These are phyloP conservation scores for Buphagus erythrorhynchus DNA, from an alignment of 2,797 vertebrate genomes.

Conservation along the genomic window DNA sequence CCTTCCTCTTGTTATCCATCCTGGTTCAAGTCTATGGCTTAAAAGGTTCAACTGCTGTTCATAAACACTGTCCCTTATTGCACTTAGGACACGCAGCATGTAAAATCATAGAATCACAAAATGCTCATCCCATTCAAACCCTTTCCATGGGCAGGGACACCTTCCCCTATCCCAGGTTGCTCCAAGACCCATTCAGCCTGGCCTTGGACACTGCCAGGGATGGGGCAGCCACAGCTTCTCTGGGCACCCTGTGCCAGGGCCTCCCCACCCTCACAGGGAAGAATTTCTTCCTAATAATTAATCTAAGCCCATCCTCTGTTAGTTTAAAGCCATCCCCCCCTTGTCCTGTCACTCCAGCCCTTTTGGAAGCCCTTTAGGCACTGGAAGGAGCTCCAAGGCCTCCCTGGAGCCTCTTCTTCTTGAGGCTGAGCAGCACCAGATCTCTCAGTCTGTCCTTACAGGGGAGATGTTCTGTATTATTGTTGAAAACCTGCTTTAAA, in stretches of 20 bases:
- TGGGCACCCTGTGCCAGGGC: fast-evolving
- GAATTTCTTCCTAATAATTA: not conserved
- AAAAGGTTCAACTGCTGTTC: not conserved
- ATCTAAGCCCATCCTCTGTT: not conserved
- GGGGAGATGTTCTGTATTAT: not conserved
- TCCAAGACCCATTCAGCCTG: fast-evolving
- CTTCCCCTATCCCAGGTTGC: fast-evolving
- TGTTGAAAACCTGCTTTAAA: not conserved
- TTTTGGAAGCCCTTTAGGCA: not conserved
- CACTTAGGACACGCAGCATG: not conserved
- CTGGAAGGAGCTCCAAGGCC: not conserved
- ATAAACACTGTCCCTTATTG: not conserved
- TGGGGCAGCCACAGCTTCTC: fast-evolving
- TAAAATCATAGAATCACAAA: not conserved
- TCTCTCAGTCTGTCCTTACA: not conserved
- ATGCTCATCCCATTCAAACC: fast-evolving
- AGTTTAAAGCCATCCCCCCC: not conserved
- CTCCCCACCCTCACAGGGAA: not conserved
- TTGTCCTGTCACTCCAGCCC: not conserved
- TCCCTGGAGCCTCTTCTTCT: not conserved
- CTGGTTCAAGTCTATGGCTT: not conserved
- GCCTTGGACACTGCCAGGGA: not conserved
- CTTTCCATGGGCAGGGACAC: not conserved
- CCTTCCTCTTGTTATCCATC: not conserved
- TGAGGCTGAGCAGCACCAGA: not conserved